Evolutionary conservation across 2,113 vertebrate species (phyloP).

Genomic region (Bubo bubo): DNA sequence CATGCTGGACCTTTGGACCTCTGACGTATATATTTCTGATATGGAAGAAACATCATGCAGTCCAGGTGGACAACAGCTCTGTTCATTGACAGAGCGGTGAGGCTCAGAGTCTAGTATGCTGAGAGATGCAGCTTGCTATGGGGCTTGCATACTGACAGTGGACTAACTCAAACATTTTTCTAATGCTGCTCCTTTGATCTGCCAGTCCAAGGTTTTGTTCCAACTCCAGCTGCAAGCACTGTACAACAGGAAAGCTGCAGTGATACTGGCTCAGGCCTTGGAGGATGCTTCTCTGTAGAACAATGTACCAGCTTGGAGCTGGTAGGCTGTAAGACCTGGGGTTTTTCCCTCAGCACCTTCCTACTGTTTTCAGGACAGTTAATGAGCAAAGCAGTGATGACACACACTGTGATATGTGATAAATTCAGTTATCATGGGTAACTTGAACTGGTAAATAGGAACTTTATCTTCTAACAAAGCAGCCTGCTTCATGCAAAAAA

Average conservation of each 20-base stretch:
- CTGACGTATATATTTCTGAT: neutral
- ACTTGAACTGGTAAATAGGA: neutral
- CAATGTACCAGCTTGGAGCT: neutral
- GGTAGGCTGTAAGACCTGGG: neutral
- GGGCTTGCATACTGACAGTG: neutral
- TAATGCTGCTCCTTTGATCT: neutral
- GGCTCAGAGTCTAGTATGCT: neutral
- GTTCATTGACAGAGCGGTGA: neutral
- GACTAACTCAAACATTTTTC: neutral
- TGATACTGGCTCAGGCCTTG: neutral
- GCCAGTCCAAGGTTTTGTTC: neutral
- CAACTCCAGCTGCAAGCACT: neutral
- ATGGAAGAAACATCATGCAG: neutral
- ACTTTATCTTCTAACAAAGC: neutral
- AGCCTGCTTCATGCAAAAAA: neutral
- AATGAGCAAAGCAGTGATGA: neutral
- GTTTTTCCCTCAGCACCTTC: neutral
- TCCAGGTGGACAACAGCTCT: neutral
- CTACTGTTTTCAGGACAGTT: neutral
- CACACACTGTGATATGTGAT: neutral
- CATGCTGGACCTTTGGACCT: neutral
- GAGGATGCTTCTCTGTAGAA: neutral
- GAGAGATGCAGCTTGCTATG: neutral
- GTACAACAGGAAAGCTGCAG: neutral
- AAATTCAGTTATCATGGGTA: neutral